phyloP scores from a whole-genome alignment of 2,888 invertebrate species.

The Epiblema foenella region DNA sequence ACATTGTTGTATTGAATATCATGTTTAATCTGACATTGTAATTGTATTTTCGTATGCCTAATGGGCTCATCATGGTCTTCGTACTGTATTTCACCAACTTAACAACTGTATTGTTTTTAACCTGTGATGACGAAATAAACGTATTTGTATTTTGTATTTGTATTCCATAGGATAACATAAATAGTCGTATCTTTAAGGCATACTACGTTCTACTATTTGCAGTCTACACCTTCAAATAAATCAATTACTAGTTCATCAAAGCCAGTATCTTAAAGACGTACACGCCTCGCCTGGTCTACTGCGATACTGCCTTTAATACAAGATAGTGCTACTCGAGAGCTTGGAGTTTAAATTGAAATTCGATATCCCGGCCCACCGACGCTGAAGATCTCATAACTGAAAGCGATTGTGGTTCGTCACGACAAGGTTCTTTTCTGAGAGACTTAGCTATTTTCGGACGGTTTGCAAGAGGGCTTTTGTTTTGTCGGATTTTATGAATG shows the following conservation, averaged over 20 bases:
- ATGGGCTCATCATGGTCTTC: too few relatives aligned
- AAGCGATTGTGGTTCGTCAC: neutral
- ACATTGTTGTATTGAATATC: too few relatives aligned
- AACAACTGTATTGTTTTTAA: too few relatives aligned
- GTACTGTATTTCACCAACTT: too few relatives aligned
- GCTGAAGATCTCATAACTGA: slow-evolving; percentile 5
- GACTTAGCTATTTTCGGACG: neutral
- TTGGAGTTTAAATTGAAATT: slow-evolving; percentile 8
- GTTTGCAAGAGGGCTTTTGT: neutral
- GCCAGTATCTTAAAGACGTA: neutral
- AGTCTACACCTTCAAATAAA: neutral
- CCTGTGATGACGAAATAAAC: too few relatives aligned
- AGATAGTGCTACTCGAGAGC: neutral
- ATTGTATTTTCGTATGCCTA: too few relatives aligned
- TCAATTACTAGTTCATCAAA: neutral
- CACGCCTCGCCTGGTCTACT: neutral
- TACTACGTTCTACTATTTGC: neutral
- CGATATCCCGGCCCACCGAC: neutral
- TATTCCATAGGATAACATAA: neutral
- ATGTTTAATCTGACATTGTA: too few relatives aligned
- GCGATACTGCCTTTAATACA: neutral
- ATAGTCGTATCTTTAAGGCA: neutral
- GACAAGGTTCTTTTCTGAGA: neutral
- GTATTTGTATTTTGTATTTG: too few relatives aligned
- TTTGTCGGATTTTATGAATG: neutral